Conservation (phyloP, 37 sponge, comb jelly and placozoan genomes). For the Corticium candelabrum region DNA sequence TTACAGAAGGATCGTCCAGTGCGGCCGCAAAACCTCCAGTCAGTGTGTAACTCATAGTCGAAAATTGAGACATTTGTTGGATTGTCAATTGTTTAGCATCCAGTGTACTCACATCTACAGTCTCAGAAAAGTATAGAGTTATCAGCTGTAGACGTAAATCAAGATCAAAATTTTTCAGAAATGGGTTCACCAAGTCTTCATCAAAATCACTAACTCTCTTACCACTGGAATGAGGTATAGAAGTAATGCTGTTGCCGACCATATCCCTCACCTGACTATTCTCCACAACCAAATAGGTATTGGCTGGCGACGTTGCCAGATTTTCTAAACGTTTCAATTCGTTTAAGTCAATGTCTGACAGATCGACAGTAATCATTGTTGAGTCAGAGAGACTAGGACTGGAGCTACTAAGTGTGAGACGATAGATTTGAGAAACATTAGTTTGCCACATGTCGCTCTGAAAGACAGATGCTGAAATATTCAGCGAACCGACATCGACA, state of each 20-base stretch:
- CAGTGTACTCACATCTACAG: slow-evolving; percentile 42
- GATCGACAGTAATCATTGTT: not conserved
- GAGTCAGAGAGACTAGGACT: not conserved
- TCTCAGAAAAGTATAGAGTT: slow-evolving; percentile 70
- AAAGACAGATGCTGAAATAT: not conserved
- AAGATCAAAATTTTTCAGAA: slow-evolving; percentile 42
- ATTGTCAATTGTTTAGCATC: slow-evolving; percentile 31
- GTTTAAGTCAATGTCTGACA: slow-evolving; percentile 53
- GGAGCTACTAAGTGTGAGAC: not conserved
- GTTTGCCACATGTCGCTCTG: not conserved
- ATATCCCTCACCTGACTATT: slow-evolving; percentile 40
- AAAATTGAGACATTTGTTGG: slow-evolving; percentile 6
- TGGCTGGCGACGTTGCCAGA: slow-evolving; percentile 35
- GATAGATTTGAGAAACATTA: not conserved
- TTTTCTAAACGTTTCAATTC: slow-evolving; percentile 52
- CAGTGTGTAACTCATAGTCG: slow-evolving; percentile 44
- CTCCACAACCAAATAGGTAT: slow-evolving; percentile 49
- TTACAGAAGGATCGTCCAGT: slow-evolving; percentile 37
- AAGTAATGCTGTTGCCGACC: slow-evolving; percentile 42
- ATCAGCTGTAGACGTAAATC: slow-evolving; percentile 46
- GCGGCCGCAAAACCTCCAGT: slow-evolving; percentile 51
- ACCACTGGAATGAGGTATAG: slow-evolving; percentile 25
- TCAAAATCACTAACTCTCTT: slow-evolving; percentile 20
- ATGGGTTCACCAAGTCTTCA: slow-evolving; percentile 35
- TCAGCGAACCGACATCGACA: not conserved